Percentiles rank a stretch among this genome's conserved stretches.
phyloP scores from a whole-genome alignment of 2,113 vertebrate species.

The Chionodraco myersi region DNA sequence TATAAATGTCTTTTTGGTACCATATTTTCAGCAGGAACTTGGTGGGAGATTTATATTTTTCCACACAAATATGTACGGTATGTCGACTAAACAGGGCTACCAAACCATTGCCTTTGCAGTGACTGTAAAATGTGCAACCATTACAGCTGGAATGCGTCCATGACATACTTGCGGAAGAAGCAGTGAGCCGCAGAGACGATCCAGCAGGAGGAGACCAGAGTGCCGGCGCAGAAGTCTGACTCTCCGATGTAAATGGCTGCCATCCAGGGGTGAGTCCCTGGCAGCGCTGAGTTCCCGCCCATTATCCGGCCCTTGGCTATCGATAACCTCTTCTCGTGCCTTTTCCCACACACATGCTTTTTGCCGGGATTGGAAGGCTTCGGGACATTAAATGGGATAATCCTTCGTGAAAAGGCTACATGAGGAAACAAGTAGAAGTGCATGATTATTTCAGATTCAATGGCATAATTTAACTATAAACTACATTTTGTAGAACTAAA shows the following conservation, averaged over 20 bases:
- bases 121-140: neutral
- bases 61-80: too few species aligned
- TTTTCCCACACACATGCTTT: slow-evolving; percentile 84
- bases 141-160: neutral
- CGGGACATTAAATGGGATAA: neutral
- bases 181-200: slow-evolving; percentile 94
- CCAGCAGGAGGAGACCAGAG: slow-evolving; percentile 93
- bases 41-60: too few species aligned
- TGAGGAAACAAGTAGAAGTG: neutral
- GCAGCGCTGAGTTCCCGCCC: slow-evolving; percentile 87
- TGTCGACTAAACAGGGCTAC: too few species aligned
- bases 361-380: neutral
- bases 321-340: slow-evolving; percentile 87
- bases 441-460: neutral
- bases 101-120: neutral
- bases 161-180: slow-evolving; percentile 89
- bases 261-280: slow-evolving; percentile 94
- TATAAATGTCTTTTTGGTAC: neutral
- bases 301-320: slow-evolving; percentile 85
- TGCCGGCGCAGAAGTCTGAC: slow-evolving; percentile 89
- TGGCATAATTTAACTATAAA: neutral
- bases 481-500: neutral
- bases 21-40: neutral
- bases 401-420: slow-evolving; percentile 52
- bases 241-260: slow-evolving; percentile 90